phyloP scores from a whole-genome alignment of 2,113 vertebrate genomes.

The Podocnemis expansa region DNA sequence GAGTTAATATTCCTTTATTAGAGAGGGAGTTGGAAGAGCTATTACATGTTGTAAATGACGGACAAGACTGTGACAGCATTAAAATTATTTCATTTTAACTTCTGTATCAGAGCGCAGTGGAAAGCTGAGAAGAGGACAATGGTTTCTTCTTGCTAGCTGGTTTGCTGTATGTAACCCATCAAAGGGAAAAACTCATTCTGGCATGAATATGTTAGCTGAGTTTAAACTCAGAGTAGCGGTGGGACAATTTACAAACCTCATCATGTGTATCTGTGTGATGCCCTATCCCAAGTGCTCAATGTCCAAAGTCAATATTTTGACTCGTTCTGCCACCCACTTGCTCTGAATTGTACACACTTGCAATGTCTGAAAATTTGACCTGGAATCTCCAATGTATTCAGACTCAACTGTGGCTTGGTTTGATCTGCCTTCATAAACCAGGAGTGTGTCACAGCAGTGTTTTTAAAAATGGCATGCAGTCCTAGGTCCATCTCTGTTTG shows the following conservation, averaged over 20 bases:
- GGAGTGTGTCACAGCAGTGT: rapidly evolving
- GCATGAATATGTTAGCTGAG: rapidly evolving
- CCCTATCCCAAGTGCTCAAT: background rate
- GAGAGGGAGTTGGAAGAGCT: background rate
- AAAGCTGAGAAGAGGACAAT: background rate
- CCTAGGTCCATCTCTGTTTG: background rate
- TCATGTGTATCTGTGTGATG: rapidly evolving
- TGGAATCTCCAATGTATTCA: rapidly evolving
- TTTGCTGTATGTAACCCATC: background rate
- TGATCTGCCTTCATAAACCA: rapidly evolving
- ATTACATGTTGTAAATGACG: background rate
- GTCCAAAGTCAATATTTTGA: background rate
- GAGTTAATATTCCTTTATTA: background rate
- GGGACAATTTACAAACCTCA: background rate
- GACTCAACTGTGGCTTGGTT: rapidly evolving
- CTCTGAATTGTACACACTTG: rapidly evolving
- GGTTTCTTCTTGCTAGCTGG: background rate
- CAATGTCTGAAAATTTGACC: background rate
- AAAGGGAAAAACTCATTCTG: background rate
- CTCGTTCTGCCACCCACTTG: background rate
- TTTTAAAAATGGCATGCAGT: background rate
- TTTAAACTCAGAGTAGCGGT: background rate
- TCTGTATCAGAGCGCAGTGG: background rate
- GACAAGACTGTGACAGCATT: rapidly evolving
- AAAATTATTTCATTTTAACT: background rate